A percentile compares a stretch with the other conserved stretches of the same genome.
Evolutionary conservation across 2,797 vertebrate genomes (phyloP).

Genomic region (Esox masquinongy): DNA sequence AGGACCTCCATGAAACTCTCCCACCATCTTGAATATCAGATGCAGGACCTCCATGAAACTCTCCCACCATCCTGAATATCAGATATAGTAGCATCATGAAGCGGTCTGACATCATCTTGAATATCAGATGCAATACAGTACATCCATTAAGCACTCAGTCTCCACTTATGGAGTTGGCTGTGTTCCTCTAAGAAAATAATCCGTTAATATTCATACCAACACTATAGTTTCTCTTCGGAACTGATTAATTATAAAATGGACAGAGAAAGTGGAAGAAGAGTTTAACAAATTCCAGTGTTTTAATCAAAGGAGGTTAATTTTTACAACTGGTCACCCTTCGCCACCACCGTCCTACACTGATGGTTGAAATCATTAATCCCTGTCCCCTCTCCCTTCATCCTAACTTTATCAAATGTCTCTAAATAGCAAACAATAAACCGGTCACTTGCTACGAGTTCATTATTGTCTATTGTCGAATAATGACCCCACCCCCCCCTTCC

Average conservation of each 20-base stretch:
- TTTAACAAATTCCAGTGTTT: conserved; percentile 50
- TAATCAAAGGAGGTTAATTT: conserved; percentile 51
- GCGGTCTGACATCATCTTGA: no score
- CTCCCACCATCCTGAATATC: conserved; percentile 3
- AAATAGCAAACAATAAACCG: conserved; percentile 21
- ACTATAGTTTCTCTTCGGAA: conserved; percentile 9
- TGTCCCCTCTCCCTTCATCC: conserved; percentile 22
- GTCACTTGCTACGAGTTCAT: conserved; percentile 38
- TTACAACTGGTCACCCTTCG: conserved; percentile 25
- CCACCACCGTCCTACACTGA: neutral
- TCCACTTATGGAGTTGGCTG: conserved; percentile 22
- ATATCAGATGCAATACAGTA: conserved; percentile 19
- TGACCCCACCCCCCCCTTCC: conserved; percentile 4
- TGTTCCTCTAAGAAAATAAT: conserved; percentile 37
- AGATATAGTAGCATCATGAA: neutral
- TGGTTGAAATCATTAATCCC: conserved; percentile 8
- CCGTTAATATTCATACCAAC: conserved; percentile 45
- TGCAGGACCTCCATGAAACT: no score
- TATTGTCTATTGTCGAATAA: conserved; percentile 35
- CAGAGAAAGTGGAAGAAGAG: conserved; percentile 15
- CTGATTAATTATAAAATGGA: conserved; percentile 43
- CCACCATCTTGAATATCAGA: no score
- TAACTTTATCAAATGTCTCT: neutral
- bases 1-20: no score
- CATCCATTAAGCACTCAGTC: conserved; percentile 7